Base-by-base conservation (phyloP, 2,888 invertebrate genomes). In the Seira sanloemensis region DNA sequence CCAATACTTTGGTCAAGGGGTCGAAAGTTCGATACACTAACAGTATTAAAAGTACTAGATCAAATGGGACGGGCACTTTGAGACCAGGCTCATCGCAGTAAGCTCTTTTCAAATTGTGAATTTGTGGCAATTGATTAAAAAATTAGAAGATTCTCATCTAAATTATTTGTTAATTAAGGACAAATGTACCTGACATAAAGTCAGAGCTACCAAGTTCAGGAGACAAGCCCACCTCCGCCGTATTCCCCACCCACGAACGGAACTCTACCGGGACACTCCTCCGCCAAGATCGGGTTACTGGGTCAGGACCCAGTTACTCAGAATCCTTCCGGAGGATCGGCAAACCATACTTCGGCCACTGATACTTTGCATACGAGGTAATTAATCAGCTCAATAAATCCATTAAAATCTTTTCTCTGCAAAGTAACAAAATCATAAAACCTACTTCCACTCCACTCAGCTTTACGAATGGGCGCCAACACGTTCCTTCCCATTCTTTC, bases 141-240 rank as follows among this genome's bases (percentile, higher is more conserved):
- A 65, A 16, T 46, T 7, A 67, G 54, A 50, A 68, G 65, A 62
- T 9, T 27, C 23, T 68, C 24, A 26, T 18, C 21, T 46, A 23
- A 24, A 62, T 74, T 50, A 23, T 18, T 65, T 71, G 19, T 54
- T 18, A 65, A 21, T 77, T 50, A 24, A 87, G 87, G 65, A 85
- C 82, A 24, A 54, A 27, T 37, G 83, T 78, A n/a, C 78, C 85
- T 62, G 86, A 86, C 79, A 50, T 68, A n/a, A 87, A 85, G 67
- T 86, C 85, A 46, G 87, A 87, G 73, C 78, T 86, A 68, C 87
- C 87, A 77, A 84, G 77, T 80, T 73, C 84, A 9, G 86, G 86
- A 23, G 88, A 88, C 88, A n/a, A 92, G 92, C 90, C 92, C 92
- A 65, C 92, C 92, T 24, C 92, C 92, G 1, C 92, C 92, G 2